Evolutionary conservation across 2,113 vertebrate genomes (phyloP).

Genomic region (Cygnus buccinator): DNA sequence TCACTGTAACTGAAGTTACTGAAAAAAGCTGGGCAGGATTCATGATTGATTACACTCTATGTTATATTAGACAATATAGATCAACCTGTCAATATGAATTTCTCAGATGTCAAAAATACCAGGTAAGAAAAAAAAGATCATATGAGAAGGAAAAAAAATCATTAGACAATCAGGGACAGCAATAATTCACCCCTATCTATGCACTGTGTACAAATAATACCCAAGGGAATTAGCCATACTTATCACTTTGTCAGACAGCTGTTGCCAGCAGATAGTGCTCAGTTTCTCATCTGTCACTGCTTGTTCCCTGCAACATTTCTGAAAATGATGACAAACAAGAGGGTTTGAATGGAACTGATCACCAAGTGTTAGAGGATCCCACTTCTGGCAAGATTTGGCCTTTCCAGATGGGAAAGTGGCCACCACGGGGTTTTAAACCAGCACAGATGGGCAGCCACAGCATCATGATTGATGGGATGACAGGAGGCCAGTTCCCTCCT

Average conservation of each 20-base stretch:
- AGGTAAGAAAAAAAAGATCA: slow-evolving; percentile 66
- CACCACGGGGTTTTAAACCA: background rate
- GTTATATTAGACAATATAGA: slow-evolving; percentile 80
- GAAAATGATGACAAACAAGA: slow-evolving; percentile 12
- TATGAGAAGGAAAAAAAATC: slow-evolving; percentile 74
- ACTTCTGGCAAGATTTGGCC: background rate
- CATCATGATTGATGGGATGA: fast-evolving
- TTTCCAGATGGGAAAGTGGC: background rate
- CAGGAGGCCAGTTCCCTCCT: background rate
- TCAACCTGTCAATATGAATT: slow-evolving; percentile 85
- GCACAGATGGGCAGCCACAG: fast-evolving
- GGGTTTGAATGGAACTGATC: slow-evolving; percentile 23
- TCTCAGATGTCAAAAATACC: slow-evolving; percentile 76
- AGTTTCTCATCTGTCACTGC: slow-evolving; percentile 12
- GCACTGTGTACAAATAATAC: slow-evolving; percentile 75
- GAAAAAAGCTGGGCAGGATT: slow-evolving; percentile 57
- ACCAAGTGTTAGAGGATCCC: background rate
- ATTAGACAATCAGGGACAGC: slow-evolving; percentile 76
- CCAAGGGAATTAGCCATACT: slow-evolving; percentile 64
- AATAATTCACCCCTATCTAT: slow-evolving; percentile 79
- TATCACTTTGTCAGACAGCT: slow-evolving; percentile 71
- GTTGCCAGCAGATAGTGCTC: slow-evolving; percentile 32
- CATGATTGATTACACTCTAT: slow-evolving; percentile 76
- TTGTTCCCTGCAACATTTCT: slow-evolving; percentile 53
- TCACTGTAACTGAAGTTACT: slow-evolving; percentile 36